Base-by-base conservation (phyloP, 2,888 invertebrate species). In the Miltochrista miniata region DNA sequence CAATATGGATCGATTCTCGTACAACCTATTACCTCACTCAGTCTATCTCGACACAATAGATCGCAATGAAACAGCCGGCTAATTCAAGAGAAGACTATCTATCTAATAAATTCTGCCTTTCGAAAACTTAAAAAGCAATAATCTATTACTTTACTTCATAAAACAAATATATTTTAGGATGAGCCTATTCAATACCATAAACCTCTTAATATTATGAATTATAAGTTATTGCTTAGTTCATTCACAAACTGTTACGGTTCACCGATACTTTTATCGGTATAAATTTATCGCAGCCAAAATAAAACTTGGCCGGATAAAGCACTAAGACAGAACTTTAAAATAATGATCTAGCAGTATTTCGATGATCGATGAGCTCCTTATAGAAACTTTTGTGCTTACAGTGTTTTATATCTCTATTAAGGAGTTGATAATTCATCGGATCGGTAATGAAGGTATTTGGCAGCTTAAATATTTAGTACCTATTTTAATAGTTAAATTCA, bases 271-370 rank as follows among this genome's bases (percentile, higher is more conserved):
- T 33, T 35, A 35, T 24, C 13, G 12, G 24, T 35, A 44, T 57
- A 54, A 49, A 59, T 59, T 64, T 68, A 66, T 61, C 45, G 45
- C 38, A 45, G 49, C 24, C 33, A 45, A 44, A 49, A 54, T 55
- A 51, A 57, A 65, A 61, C 48, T 72, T 57, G 34, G 30, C 39
- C 35, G 42, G 61, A 65, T 63, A 65, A 60, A 59, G 51, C 45
- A 31, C 48, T 48, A 67, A 60, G 48, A 44, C 44, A 41, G 38
- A 72, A 78, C 67, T 79, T 79, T 75, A 59, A 66, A 74, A 74
- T 70, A 73, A 76, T 79, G 79, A 79, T 61, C 54, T 72, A 56
- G 72, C 77, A 72, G 70, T 48, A 72, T 66, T 69, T 50, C 41
- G 39, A 57, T 72, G 79, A 79, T 78, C 63, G 77, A 79, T 79